Evolutionary conservation across 2,113 vertebrate species (phyloP), one percentile per base, ranked within the genome.

Genomic region (Collichthys lucidus): DNA sequence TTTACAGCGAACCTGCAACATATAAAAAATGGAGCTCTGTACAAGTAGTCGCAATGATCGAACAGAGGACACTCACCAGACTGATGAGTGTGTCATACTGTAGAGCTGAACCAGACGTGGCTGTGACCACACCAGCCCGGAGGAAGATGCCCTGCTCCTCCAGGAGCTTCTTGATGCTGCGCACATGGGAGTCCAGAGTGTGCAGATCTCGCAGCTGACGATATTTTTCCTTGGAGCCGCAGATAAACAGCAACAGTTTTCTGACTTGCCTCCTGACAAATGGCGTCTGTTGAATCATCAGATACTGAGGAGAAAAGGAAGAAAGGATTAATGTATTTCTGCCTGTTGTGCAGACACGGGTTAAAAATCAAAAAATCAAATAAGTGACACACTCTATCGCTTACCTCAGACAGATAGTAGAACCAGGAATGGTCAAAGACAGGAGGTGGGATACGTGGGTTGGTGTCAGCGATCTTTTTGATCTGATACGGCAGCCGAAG

Each of bases 391-490:
- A 64, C 4, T 22, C 20, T 17, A 61, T 11, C 6, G n/a, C 85
- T 77, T 81, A 99, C 98, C 95, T 99, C 98, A 5, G 98, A 99
- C 65, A 99, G 92, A 79, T 96, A 99, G 91, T 98, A 99, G 92
- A 99, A 99, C 98, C 98, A 99, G 5, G 98, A 99, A 83, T 99
- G 98, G 88, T 99, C 98, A 55, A 99, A 99, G 77, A 99, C 95
- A 19, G 98, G 98, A 0, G 98, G 97, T 1, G 97, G 97, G 73
- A 99, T 98, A 46, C 98, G 96, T 12, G 98, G 96, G 76, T 98
- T 99, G 55, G 96, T 96, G 76, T 99, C 98, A 0, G 98, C 97
- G 1, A 99, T 99, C 94, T 99, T 99, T 89, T 99, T 99, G 91
- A 99, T 99, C 91, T 99, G 98, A 92, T 99, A 99, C 0, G 98